phyloP scores from a whole-genome alignment of 2,797 vertebrate species.

The Sus cebifrons region DNA sequence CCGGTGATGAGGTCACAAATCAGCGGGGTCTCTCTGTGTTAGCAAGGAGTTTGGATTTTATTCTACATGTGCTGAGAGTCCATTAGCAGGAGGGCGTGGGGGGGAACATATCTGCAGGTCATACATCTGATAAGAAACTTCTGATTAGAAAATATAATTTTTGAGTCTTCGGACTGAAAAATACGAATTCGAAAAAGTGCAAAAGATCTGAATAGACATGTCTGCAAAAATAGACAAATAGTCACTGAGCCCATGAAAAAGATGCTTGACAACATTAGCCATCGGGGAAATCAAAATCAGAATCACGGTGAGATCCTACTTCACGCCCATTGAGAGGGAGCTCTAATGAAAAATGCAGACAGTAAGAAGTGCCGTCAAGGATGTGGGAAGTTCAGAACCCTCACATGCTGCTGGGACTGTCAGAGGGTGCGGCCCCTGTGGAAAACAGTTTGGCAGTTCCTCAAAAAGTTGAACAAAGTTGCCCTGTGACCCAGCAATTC shows the following conservation, averaged over 20 bases:
- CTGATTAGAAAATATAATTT: neutral
- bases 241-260: neutral
- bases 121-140: neutral
- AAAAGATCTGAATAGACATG: neutral
- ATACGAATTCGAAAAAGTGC: neutral
- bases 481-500: neutral
- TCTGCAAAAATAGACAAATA: neutral
- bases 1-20: neutral
- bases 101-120: neutral
- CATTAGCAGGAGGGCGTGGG: too few species aligned
- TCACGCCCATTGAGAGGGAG: neutral
- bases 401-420: neutral
- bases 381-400: neutral
- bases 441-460: neutral
- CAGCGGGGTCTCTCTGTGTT: neutral
- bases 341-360: neutral
- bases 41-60: neutral
- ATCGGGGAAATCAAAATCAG: neutral
- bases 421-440: neutral
- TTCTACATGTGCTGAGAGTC: neutral
- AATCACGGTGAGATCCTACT: neutral
- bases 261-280: neutral
- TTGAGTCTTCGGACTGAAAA: neutral
- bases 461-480: neutral
- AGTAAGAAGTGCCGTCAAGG: neutral